Evolutionary conservation across 2,888 invertebrate species (phyloP), one percentile per base, ranked within the genome.

Genomic region (Cinara cedri): DNA sequence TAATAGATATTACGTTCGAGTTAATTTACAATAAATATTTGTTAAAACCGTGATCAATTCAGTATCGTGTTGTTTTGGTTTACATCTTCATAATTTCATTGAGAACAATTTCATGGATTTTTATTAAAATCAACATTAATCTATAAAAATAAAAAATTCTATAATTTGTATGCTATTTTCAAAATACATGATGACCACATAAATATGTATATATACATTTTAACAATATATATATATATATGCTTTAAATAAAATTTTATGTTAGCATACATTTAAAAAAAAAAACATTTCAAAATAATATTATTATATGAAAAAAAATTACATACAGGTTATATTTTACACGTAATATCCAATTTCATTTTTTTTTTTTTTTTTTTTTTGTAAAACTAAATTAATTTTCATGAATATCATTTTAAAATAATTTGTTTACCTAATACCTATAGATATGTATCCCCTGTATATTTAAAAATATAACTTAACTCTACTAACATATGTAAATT

Each of bases 361-460:
- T n/a, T n/a, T n/a, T n/a, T n/a, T n/a, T n/a, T n/a, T n/a, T n/a
- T n/a, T n/a, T n/a, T n/a, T n/a, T n/a, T 10, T 10, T 10, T 16
- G 26, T 44, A 11, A 60, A 49, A 21, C 44, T n/a, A n/a, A n/a
- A n/a, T 26, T 10, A 65, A 44, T 44, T 65, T 62, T 46, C 1
- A 19, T 13, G 42, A 65, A 13, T 62, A 9, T 10, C n/a, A 60
- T 44, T 65, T 71, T 51, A 13, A 16, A 10, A 70, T 42, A 24
- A 66, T 46, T 49, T 24, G 1, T 8, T 34, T 57, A 24, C 24
- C 42, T 44, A 24, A 21, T 3, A 26, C 44, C 26, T 14, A 19
- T 60, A 72, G 62, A 74, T 74, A 63, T 74, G 62, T 62, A 4
- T 63, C 16, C 62, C 46, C 49, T 60, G 72, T 34, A 49, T 19